A percentile compares a stretch with the other conserved stretches of the same genome.
Evolutionary conservation across 2,797 vertebrate species (phyloP).

Genomic region (Enteromius unitaeniatus): DNA sequence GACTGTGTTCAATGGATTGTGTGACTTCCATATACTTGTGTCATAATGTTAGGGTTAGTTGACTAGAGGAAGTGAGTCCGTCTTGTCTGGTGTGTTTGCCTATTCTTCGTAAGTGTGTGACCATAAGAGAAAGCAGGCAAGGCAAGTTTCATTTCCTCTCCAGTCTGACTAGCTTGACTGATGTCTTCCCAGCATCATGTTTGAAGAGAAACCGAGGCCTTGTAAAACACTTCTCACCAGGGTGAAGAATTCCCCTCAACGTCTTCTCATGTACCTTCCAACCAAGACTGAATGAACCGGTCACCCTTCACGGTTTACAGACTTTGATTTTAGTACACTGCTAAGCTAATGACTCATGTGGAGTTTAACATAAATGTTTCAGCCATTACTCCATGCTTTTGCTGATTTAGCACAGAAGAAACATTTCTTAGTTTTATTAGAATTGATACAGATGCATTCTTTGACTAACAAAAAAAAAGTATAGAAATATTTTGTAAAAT

Average conservation of each 20-base stretch:
- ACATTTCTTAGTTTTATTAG: background rate
- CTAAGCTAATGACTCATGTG: background rate
- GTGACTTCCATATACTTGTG: background rate
- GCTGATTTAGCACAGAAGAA: background rate
- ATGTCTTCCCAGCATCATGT: conserved; percentile 38
- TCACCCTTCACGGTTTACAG: background rate
- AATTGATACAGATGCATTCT: background rate
- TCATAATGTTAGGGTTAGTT: background rate
- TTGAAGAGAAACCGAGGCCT: conserved; percentile 36
- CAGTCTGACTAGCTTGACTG: conserved; percentile 29
- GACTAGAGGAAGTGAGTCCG: conserved; percentile 21
- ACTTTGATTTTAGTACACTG: background rate
- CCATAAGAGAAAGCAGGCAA: background rate
- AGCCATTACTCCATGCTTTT: too few relatives aligned
- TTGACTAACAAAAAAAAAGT: background rate
- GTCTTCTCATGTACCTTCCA: conserved; percentile 46
- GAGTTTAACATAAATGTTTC: background rate
- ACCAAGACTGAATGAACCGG: background rate
- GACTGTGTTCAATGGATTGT: background rate
- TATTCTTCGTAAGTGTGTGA: conserved; percentile 50
- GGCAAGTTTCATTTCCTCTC: conserved; percentile 50
- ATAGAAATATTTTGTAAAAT: background rate
- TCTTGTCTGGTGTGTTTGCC: conserved; percentile 12
- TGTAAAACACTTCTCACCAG: conserved; percentile 49
- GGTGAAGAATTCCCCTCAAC: conserved; percentile 48